phyloP scores from a whole-genome alignment of 2,797 vertebrate genomes.

The Pangasius sanitwongsei region DNA sequence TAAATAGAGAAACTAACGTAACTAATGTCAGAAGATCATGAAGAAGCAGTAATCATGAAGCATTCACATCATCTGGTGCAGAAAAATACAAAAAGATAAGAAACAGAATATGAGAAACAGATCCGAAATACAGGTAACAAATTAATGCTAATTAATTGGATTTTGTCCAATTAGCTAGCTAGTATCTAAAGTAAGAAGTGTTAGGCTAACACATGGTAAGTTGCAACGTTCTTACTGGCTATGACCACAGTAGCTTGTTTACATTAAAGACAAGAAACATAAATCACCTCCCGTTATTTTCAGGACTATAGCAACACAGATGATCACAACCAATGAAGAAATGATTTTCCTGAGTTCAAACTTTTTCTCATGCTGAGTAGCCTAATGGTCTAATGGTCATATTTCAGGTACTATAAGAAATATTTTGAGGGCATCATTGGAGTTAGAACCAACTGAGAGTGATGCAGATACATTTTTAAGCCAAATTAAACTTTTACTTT shows the following conservation, averaged over 20 bases:
- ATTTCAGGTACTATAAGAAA: background rate
- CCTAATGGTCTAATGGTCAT: background rate
- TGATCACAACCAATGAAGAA: background rate
- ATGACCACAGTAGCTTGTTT: background rate
- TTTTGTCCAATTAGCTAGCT: background rate
- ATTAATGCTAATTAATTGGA: background rate
- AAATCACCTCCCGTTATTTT: background rate
- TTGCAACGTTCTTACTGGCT: background rate
- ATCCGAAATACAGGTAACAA: background rate
- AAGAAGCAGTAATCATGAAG: background rate
- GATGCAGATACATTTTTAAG: background rate
- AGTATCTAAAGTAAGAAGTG: background rate
- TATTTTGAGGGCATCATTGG: background rate
- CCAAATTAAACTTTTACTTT: too few relatives aligned
- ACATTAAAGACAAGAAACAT: background rate
- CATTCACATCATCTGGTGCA: background rate
- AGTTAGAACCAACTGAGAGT: background rate
- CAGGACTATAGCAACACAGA: background rate
- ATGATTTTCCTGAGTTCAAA: background rate
- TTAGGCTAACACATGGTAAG: background rate
- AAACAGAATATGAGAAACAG: background rate
- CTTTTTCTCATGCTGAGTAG: background rate
- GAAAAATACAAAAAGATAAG: background rate
- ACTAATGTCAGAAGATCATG: background rate
- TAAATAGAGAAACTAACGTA: background rate